Conservation (phyloP, 2,113 vertebrate genomes). For the Dicerorhinus sumatrensis region DNA sequence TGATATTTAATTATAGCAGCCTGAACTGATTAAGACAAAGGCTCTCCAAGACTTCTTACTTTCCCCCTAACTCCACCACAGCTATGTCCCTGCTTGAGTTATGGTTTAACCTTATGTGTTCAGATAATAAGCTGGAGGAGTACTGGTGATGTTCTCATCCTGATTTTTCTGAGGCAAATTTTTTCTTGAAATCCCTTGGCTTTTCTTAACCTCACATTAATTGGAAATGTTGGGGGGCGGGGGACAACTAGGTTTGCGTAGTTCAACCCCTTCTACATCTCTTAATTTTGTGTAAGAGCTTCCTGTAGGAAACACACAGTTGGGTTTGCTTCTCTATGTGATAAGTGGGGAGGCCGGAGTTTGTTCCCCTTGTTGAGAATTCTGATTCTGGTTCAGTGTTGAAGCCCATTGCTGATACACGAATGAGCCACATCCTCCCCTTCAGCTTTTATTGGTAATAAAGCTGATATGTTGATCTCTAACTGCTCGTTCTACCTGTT, state of each 20-base stretch:
- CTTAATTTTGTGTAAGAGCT: neutral
- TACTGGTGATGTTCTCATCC: too few relatives aligned
- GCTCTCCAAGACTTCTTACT: too few relatives aligned
- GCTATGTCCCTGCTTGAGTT: neutral
- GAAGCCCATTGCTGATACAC: neutral
- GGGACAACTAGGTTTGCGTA: too few relatives aligned
- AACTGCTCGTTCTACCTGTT: neutral
- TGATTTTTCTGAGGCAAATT: too few relatives aligned
- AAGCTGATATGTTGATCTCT: neutral
- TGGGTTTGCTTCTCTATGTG: neutral
- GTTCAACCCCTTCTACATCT: neutral
- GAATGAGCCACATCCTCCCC: too few relatives aligned
- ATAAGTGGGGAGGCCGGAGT: neutral
- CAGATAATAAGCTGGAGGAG: neutral
- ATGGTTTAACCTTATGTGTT: neutral
- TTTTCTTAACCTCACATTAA: neutral
- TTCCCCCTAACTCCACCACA: too few relatives aligned
- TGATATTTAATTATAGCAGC: neutral
- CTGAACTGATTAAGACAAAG: accelerated
- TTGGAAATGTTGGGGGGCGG: neutral
- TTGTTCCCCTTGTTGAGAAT: neutral
- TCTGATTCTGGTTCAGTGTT: neutral
- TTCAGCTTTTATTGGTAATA: neutral
- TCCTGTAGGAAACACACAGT: accelerated
- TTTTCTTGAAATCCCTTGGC: neutral